Evolutionary conservation across 2,797 vertebrate species (phyloP), one percentile per base, ranked within the genome.

Genomic region (Gila robusta): DNA sequence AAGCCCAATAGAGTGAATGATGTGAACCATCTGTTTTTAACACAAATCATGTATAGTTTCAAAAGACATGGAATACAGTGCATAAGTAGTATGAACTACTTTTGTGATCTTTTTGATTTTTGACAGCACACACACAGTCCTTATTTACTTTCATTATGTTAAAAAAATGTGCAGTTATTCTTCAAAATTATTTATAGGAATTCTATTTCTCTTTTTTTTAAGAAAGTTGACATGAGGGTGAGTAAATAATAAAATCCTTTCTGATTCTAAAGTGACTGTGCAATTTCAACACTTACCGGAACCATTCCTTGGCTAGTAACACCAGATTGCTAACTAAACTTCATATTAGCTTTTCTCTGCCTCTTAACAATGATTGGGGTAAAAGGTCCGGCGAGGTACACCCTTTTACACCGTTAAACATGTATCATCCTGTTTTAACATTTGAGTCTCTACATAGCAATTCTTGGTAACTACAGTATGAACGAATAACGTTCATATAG

Each of bases 291-390:
- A 74, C 26, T 28, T 47, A 35, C 19, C 16, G 7, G n/a, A 82
- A 41, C 14, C 4, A 41, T 73, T 49, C 66, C 16, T 32, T 52
- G 28, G 12, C 32, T 35, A 52, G 19, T 83, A 39, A 76, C 71
- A 39, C 59, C 23, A 37, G 71, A 83, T 52, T 83, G 72, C 54
- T 52, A 76, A 74, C 71, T 76, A n/a, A 74, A 76, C 21, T 21
- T 14, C 12, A 6, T 52, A 35, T 67, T 84, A 52, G 59, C 28
- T 54, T 52, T 83, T 67, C 28, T 82, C n/a, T 12, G 28, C 28
- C 19, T 67, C 62, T 67, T 14, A 80, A 19, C 14, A 79, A 8
- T 49, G 39, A 37, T 26, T 39, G 16, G 23, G 72, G 23, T 26
- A 37, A 77, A 76, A 67, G 59, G 44, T 67, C 12, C 0, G 12